Evolutionary conservation across 2,797 vertebrate species (phyloP).

Genomic region (Chelon labrosus): DNA sequence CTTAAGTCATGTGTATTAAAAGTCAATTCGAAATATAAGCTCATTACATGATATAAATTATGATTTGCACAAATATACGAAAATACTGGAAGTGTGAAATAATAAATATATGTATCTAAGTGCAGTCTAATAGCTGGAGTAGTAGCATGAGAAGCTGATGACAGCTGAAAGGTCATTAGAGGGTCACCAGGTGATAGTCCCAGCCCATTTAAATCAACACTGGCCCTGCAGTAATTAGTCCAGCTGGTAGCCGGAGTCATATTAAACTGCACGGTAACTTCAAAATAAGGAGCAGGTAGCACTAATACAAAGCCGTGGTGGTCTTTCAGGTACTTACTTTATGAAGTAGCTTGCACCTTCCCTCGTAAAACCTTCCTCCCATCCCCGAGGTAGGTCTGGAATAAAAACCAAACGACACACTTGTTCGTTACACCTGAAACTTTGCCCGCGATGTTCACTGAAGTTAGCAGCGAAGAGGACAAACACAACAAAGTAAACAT

Average conservation of each 20-base stretch:
- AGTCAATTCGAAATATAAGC: no score
- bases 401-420: constrained; percentile 1
- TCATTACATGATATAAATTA: no score
- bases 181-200: constrained; percentile 42
- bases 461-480: constrained; percentile 1
- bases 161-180: constrained; percentile 25
- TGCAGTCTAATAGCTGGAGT: no score
- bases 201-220: constrained; percentile 20
- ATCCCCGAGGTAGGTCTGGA: constrained; percentile 91
- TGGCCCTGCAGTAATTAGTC: constrained; percentile 19
- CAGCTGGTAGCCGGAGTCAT: constrained; percentile 29
- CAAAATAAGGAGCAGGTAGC: constrained; percentile 17
- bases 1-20: no score
- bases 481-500: constrained; percentile 23
- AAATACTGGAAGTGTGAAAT: no score
- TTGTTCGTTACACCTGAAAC: constrained; percentile 47
- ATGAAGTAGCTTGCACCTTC: constrained; percentile 96
- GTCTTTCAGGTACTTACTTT: constrained; percentile 87
- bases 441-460: constrained; percentile 25
- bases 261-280: constrained; percentile 38
- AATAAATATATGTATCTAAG: no score
- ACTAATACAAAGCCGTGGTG: background rate
- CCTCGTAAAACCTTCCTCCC: constrained; percentile 94
- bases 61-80: no score
- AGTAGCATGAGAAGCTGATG: background rate